Evolutionary conservation across 2,797 vertebrate species (phyloP), one percentile per base, ranked within the genome.

Genomic region (Parambassis ranga): DNA sequence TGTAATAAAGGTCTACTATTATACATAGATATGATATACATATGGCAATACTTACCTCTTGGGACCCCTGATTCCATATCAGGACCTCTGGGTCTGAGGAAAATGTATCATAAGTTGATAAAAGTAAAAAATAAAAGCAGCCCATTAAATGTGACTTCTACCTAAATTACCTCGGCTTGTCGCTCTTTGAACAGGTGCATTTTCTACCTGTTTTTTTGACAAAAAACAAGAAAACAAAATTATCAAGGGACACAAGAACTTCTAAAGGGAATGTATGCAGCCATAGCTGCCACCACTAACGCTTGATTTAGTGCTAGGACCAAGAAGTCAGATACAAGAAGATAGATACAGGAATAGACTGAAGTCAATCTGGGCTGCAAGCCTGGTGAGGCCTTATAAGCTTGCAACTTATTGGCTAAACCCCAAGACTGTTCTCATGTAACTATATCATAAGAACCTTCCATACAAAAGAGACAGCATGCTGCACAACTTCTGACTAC

Each of bases 121-220:
- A 18, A n/a, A 3, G 18, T 14, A 13, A 23, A 23, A 14, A 42
- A 9, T 4, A 7, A 4, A 38, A 13, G 4, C 18, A 15, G 22
- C 2, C 22, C 4, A 37, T n/a, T n/a, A 38, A 38, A 24, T 43
- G n/a, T 10, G 4, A 39, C n/a, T 33, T 30, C 1, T n/a, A 9
- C 11, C 20, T 2, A 10, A 35, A 68, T 92, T 83, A 95, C 95
- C 84, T 93, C 66, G 92, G 81, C 58, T 90, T 90, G 58, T 94
- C 91, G 52, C 89, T 91, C 77, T 90, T 94, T 57, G 93, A 93
- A 82, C 95, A 97, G 50, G 79, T 82, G 63, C 95, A 97, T 81
- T 92, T 95, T 24, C 92, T 77, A 76, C 86, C 95, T 97, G 79
- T 66, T 65, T 56, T 36, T 4, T 32, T 15, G 50, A 33, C 37